Evolutionary conservation across 2,113 vertebrate species (phyloP), one percentile per base, ranked within the genome.

Genomic region (Sinocyclocheilus grahami): DNA sequence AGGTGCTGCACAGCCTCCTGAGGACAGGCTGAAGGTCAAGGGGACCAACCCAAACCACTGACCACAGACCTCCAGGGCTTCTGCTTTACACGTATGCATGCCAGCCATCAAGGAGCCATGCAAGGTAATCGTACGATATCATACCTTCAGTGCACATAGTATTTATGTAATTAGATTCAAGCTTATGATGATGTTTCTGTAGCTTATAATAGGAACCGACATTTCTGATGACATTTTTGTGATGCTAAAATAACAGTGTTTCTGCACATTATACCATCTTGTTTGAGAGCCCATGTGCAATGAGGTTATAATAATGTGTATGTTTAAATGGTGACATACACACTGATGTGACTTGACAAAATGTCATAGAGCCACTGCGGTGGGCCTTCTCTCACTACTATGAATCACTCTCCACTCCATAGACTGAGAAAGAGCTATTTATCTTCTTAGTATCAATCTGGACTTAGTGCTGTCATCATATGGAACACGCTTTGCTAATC

Each of bases 401-500:
- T 74, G 89, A 87, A 92, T 92, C 91, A 92, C 48, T 80, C 83
- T 77, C 67, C 83, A 85, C 87, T 93, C 90, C 86, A 91, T 76
- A 89, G 86, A 87, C 87, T 69, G 90, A 91, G 83, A 87, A 77
- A 90, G 87, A 92, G 84, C 87, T 81, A 92, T 93, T 96, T 95
- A 96, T 95, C 96, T 94, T 92, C 94, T 97, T 96, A 97, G 92
- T 91, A 91, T 94, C 94, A 95, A 95, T 96, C 95, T 96, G 93
- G 92, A 91, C 87, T 96, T 94, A 94, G 91, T 88, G 90, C 86
- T 91, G 93, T 90, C 93, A 91, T 95, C 86, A 82, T 90, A 92
- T 92, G 90, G 92, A 94, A 94, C 84, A 90, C 20, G 33, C 90
- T 92, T 89, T 88, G 92, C 91, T 93, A 97, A 97, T 97, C 96